Evolutionary conservation across 2,113 vertebrate genomes (phyloP), one percentile per base, ranked within the genome.

Genomic region (Solea senegalensis): DNA sequence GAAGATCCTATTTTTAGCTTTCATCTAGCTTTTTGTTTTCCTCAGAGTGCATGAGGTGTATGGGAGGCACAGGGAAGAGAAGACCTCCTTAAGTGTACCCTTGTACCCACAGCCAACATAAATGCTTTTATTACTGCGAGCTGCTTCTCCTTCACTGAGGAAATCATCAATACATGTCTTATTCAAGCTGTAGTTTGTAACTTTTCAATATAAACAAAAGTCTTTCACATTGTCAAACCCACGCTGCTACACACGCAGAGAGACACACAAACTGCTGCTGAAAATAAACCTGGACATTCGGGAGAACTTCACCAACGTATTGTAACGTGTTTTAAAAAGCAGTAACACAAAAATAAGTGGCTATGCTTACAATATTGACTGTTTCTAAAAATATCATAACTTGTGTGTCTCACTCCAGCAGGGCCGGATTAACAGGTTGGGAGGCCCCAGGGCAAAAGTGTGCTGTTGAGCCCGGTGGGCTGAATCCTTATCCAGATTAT

Each of bases 1-100:
- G 39, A 71, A 63, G 27, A 48, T 11, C 59, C 88, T 93, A 94
- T 93, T 88, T 93, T 91, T 93, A 92, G 91, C 72, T 78, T 82
- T 89, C 53, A 86, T 87, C 62, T 77, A 8, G 12, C 11, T 61
- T 74, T 68, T 83, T 69, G 21, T 62, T 48, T 46, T 14, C 21
- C 50, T 56, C 46, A 48, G 60, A 82, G 63, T 45, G 60, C 68
- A 71, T 49, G 10, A 56, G 69, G 76, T 77, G 57, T 59, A 77
- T 8, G 69, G 74, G 79, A 77, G 69, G 70, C 28, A 50, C 5
- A 5, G 9, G 26, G 21, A 75, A 27, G 1, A 68, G 62, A 81
- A 45, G 60, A 73, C 58, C 16, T 69, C 28, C 28, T 72, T 56
- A 41, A 60, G 51, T 44, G 16, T 50, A n/a, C 45, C 70, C 64